phyloP scores from a whole-genome alignment of 2,113 vertebrate genomes.

The Dendropsophus ebraccatus region DNA sequence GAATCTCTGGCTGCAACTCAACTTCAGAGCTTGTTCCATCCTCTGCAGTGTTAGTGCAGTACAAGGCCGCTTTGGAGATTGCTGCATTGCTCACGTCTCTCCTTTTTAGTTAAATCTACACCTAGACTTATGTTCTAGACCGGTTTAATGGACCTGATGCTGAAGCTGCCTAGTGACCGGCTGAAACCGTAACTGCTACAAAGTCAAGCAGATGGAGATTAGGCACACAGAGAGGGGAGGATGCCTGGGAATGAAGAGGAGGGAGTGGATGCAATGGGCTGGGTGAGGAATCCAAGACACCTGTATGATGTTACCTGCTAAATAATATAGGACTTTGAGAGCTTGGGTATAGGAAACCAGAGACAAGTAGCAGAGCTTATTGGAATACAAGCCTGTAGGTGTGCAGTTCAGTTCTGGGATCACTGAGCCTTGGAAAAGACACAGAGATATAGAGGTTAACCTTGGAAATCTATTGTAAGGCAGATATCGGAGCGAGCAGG shows the following conservation, averaged over 20 bases:
- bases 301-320: slow-evolving; percentile 63
- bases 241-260: slow-evolving; percentile 50
- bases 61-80: not conserved
- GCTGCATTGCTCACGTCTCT: slow-evolving; percentile 29
- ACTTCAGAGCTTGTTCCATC: not conserved
- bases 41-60: slow-evolving; percentile 50
- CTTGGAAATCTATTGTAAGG: not conserved
- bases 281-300: slow-evolving; percentile 63
- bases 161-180: slow-evolving; percentile 21
- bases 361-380: slow-evolving; percentile 56
- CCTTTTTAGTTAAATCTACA: not conserved
- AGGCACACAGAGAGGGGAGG: not conserved
- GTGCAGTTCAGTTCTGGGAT: not conserved
- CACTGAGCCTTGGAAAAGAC: not conserved
- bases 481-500: not conserved
- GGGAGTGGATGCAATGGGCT: slow-evolving; percentile 45
- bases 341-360: slow-evolving; percentile 61
- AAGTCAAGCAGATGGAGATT: slow-evolving; percentile 31
- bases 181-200: slow-evolving; percentile 43
- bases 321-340: slow-evolving; percentile 66
- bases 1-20: not conserved
- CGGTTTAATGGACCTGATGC: slow-evolving; percentile 20
- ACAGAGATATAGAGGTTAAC: not conserved
- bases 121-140: not conserved
- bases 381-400: slow-evolving; percentile 8